These are phyloP conservation scores for Colletes gigas DNA, from an alignment of 1,140 invertebrate species.

Conservation along the genomic window DNA sequence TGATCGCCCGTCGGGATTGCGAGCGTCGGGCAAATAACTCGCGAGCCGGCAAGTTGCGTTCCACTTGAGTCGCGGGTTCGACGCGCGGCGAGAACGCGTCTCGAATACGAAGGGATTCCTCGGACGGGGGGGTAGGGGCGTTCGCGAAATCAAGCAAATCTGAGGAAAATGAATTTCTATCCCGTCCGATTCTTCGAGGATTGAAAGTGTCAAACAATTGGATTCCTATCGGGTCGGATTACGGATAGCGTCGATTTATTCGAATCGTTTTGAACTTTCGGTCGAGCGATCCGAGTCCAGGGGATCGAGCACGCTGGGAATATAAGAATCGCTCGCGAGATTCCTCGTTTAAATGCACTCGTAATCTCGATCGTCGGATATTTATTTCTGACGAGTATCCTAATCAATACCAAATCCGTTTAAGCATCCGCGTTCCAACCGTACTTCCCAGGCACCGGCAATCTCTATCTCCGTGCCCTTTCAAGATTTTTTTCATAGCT, in stretches of 20 bases:
- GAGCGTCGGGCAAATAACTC: constrained; percentile 17
- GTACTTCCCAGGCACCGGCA: too few species aligned
- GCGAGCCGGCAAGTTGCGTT: background rate
- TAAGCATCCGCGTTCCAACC: too few species aligned
- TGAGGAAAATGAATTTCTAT: constrained; percentile 36
- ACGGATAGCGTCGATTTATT: background rate
- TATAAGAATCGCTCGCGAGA: background rate
- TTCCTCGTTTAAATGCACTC: constrained; percentile 20
- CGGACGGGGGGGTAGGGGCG: background rate
- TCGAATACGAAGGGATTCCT: background rate
- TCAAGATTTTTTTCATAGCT: too few species aligned
- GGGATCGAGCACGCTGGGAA: background rate
- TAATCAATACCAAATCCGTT: too few species aligned
- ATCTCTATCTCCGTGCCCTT: too few species aligned
- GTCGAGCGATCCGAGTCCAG: background rate
- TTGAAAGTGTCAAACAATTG: background rate
- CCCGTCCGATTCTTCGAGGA: background rate
- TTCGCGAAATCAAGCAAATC: constrained; percentile 9
- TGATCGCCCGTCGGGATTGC: constrained; percentile 28
- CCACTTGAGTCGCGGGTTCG: background rate
- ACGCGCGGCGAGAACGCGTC: background rate
- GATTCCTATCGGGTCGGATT: background rate
- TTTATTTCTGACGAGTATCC: background rate
- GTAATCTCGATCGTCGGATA: background rate
- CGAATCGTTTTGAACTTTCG: constrained; percentile 5